Percentiles rank a stretch among this genome's conserved stretches.
These are phyloP conservation scores for Syrmaticus mikado DNA, from an alignment of 2,113 vertebrate species.

Conservation along the genomic window DNA sequence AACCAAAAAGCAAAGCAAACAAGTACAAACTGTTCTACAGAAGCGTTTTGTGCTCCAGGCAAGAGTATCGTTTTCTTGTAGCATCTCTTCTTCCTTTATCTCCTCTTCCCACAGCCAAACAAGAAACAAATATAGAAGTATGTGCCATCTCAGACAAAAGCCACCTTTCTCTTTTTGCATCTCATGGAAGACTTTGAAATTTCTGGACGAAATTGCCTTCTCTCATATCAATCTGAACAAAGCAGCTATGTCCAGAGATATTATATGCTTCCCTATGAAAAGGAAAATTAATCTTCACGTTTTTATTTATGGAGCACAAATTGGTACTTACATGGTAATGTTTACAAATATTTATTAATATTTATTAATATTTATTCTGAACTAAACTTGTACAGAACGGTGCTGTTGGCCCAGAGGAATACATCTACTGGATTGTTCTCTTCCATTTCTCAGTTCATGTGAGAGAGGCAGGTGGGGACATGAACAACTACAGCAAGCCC, in stretches of 20 bases:
- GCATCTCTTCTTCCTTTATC: neutral
- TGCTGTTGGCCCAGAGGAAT: neutral
- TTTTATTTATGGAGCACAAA: neutral
- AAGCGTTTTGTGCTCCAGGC: neutral
- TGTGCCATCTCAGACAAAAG: neutral
- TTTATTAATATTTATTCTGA: neutral
- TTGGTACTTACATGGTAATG: neutral
- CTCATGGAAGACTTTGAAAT: neutral
- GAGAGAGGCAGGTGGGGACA: fast-evolving
- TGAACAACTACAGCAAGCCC: neutral
- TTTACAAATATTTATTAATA: too few relatives aligned
- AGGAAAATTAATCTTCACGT: neutral
- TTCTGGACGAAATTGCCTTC: neutral
- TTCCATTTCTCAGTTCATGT: fast-evolving
- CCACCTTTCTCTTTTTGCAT: neutral
- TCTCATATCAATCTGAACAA: neutral
- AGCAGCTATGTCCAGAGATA: neutral
- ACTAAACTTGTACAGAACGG: neutral
- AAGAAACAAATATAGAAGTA: neutral
- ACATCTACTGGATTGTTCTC: neutral
- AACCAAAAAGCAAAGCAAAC: neutral
- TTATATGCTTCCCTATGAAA: neutral
- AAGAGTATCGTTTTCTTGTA: neutral
- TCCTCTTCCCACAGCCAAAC: neutral
- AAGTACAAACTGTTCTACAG: neutral